Evolutionary conservation across 2,797 vertebrate genomes (phyloP).

Genomic region (Zalophus californianus): DNA sequence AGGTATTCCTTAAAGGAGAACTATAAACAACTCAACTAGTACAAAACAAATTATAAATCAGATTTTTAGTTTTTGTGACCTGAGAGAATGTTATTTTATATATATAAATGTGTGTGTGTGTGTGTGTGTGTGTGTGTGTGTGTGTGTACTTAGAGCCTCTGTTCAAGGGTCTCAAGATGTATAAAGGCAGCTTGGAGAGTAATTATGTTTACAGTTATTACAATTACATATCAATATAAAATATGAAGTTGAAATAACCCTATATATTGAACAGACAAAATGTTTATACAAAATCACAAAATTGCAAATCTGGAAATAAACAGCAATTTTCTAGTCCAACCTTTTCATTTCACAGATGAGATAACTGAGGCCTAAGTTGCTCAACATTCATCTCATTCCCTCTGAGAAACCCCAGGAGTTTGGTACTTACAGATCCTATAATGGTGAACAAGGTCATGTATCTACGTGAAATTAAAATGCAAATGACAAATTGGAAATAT

Average conservation of each 20-base stretch:
- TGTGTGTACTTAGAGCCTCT: background rate
- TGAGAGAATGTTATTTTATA: background rate
- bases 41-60: background rate
- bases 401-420: background rate
- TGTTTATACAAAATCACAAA: background rate
- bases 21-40: background rate
- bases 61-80: conserved; percentile 22
- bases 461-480: background rate
- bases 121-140: background rate
- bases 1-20: background rate
- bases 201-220: background rate
- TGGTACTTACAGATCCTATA: background rate
- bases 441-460: background rate
- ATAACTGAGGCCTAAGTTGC: background rate
- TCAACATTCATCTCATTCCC: background rate
- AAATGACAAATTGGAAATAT: background rate
- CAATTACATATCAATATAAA: background rate
- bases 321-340: background rate
- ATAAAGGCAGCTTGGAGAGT: background rate
- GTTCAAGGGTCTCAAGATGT: background rate
- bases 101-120: background rate
- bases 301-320: conserved; percentile 47
- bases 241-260: background rate
- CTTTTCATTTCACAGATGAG: background rate
- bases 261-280: background rate